These are phyloP conservation scores for Ips nitidus DNA, from an alignment of 1,140 invertebrate species.

Conservation along the genomic window DNA sequence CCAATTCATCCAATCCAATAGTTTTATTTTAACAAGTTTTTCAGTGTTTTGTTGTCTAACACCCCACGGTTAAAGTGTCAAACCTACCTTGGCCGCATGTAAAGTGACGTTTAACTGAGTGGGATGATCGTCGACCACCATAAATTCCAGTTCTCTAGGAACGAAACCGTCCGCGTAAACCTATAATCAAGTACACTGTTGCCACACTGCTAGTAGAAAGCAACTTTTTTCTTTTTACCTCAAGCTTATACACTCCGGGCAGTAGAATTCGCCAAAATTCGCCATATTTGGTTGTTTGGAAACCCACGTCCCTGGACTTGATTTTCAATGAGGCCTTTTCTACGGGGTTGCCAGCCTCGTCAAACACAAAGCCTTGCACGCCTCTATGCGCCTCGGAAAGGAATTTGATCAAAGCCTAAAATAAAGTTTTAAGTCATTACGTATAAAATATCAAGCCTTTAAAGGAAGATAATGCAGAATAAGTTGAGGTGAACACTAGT, in stretches of 20 bases:
- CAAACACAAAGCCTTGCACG: constrained; percentile 78
- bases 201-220: background rate
- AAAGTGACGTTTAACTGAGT: constrained; percentile 83
- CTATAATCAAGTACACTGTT: constrained; percentile 52
- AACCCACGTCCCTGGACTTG: constrained; percentile 82
- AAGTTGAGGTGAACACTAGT: too few relatives aligned
- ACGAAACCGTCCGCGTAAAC: constrained; percentile 81
- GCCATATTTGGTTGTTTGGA: constrained; percentile 87
- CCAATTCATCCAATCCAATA: too few relatives aligned
- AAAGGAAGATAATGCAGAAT: too few relatives aligned
- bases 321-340: constrained; percentile 82
- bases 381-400: constrained; percentile 87
- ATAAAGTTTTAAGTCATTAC: too few relatives aligned
- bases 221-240: constrained; percentile 59
- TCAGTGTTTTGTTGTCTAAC: too few relatives aligned
- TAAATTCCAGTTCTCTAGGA: constrained; percentile 81
- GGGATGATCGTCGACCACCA: constrained; percentile 82
- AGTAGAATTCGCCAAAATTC: constrained; percentile 90
- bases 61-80: too few relatives aligned
- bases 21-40: too few relatives aligned
- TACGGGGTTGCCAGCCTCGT: constrained; percentile 79
- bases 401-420: constrained; percentile 84
- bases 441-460: too few relatives aligned
- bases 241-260: constrained; percentile 80
- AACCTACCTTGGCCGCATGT: constrained; percentile 78